These are phyloP conservation scores for Drosophila guanche DNA, from an alignment of 1,140 invertebrate genomes.

Conservation along the genomic window DNA sequence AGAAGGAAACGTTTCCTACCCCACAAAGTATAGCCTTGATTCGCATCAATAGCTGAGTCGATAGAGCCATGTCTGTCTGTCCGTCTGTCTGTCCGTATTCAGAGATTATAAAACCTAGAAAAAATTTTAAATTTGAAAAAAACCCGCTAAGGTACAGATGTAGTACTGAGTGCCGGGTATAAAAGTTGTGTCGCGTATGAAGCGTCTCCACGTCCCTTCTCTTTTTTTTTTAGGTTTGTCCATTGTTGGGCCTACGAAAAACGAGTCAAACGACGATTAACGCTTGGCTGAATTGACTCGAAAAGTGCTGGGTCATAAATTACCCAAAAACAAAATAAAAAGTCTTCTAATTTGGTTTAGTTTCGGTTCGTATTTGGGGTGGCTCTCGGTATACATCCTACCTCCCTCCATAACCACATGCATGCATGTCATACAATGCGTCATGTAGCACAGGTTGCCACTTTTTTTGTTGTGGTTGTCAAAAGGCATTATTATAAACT, in stretches of 20 bases:
- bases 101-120: no score
- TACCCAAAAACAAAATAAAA: conserved; percentile 64
- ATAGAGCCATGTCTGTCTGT: no score
- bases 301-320: conserved; percentile 77
- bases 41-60: no score
- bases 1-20: no score
- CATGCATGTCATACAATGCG: conserved; percentile 64
- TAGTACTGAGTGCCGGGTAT: no score
- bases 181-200: no score
- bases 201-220: no score
- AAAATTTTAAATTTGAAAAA: no score
- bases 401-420: not conserved
- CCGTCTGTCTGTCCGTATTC: no score
- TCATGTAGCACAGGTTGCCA: conserved; percentile 60
- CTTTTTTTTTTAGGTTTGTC: conserved; percentile 29
- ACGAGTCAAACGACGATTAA: conserved; percentile 79
- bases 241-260: conserved; percentile 57
- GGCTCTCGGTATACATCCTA: conserved; percentile 15
- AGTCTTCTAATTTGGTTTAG: conserved; percentile 58
- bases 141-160: no score
- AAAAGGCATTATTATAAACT: conserved; percentile 70
- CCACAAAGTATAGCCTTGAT: no score
- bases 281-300: conserved; percentile 76
- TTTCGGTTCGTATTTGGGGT: conserved; percentile 38
- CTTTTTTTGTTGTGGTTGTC: conserved; percentile 44